phyloP scores from a whole-genome alignment of 2,113 vertebrate genomes.

The Clarias magur region DNA sequence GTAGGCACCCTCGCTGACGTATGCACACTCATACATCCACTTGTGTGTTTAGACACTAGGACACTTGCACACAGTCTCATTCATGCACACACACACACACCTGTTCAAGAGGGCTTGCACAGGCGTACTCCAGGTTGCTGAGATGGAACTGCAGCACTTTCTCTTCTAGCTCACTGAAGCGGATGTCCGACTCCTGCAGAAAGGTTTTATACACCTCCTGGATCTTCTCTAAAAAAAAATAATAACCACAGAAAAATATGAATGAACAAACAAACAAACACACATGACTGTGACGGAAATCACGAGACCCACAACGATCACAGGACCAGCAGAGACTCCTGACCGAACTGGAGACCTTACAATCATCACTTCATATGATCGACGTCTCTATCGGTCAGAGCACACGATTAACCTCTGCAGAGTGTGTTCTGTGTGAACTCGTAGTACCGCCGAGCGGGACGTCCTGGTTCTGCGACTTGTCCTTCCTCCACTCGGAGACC shows the following conservation, averaged over 20 bases:
- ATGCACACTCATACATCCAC: not conserved
- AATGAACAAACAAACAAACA: not conserved
- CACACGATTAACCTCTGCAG: not conserved
- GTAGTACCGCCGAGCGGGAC: conserved; percentile 85
- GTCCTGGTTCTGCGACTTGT: conserved; percentile 92
- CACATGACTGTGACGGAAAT: not conserved
- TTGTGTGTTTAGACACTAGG: too few species aligned
- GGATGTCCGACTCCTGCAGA: conserved; percentile 91
- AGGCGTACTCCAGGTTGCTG: conserved; percentile 94
- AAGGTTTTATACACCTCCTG: conserved; percentile 93
- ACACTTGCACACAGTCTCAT: not conserved
- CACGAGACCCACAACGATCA: not conserved
- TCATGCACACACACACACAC: conserved; percentile 57
- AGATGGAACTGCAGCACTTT: conserved; percentile 96
- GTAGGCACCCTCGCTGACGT: not conserved
- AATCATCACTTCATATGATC: not conserved
- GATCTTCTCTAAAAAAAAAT: conserved; percentile 85
- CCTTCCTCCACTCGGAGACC: conserved; percentile 97
- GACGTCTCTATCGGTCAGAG: not conserved
- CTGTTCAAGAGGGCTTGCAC: conserved; percentile 89
- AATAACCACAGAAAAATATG: not conserved
- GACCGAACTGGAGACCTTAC: not conserved
- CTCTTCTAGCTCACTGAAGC: conserved; percentile 91
- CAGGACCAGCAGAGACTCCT: not conserved
- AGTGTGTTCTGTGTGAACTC: not conserved